Evolutionary conservation across 2,113 vertebrate species (phyloP).

Genomic region (Lota lota): DNA sequence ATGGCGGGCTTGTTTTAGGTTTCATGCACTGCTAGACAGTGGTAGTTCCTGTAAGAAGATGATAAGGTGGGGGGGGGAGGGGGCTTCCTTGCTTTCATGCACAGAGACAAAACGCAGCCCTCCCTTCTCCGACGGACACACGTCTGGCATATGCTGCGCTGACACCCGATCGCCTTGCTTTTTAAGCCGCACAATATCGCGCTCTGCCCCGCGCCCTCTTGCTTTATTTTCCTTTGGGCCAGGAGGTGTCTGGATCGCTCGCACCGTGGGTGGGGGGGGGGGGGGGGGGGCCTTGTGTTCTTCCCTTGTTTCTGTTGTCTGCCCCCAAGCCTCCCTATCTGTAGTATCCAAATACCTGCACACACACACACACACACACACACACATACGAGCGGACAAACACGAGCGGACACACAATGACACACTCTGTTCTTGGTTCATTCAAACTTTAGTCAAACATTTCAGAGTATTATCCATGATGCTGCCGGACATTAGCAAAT

Average conservation of each 20-base stretch:
- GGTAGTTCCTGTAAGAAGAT: conserved; percentile 3
- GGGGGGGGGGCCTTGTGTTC: conserved; percentile 3
- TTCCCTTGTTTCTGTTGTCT: neutral
- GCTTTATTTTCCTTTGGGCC: conserved; percentile 39
- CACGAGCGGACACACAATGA: neutral
- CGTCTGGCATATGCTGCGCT: conserved; percentile 68
- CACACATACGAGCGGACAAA: neutral
- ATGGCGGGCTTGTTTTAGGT: conserved; percentile 27
- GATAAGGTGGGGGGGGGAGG: too few species aligned
- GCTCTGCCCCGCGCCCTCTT: conserved; percentile 21
- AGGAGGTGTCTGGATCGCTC: neutral
- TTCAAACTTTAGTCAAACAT: neutral
- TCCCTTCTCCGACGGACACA: conserved; percentile 48
- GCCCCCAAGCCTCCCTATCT: too few species aligned
- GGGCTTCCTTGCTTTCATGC: neutral
- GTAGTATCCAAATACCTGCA: too few species aligned
- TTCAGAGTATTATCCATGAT: too few species aligned
- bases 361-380: neutral
- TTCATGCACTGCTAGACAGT: conserved; percentile 20
- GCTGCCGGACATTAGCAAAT: neutral
- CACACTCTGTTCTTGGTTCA: conserved; percentile 4
- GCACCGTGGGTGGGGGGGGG: neutral
- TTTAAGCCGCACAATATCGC: conserved; percentile 47
- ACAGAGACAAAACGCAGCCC: neutral
- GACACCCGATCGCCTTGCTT: conserved; percentile 74